phyloP scores from a whole-genome alignment of 37 sponge, comb jelly and placozoan species.

The Axinella damicornis region DNA sequence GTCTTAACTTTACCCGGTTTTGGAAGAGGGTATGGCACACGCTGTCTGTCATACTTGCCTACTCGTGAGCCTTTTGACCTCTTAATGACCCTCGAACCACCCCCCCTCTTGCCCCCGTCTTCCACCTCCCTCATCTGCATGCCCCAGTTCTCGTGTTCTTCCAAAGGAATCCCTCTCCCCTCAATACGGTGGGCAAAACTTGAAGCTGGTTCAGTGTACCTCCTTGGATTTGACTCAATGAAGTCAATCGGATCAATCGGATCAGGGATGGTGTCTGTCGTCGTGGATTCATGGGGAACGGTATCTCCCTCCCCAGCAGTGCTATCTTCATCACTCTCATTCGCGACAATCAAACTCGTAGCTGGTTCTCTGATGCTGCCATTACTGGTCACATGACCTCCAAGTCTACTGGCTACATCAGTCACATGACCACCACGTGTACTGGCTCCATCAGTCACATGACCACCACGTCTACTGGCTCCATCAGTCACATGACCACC shows the following conservation, averaged over 20 bases:
- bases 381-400: too few relatives aligned
- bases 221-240: conserved; percentile 33
- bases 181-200: not conserved
- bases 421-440: not conserved
- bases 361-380: too few relatives aligned
- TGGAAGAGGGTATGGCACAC: conserved; percentile 38
- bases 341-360: not conserved
- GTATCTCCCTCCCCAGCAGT: conserved; percentile 43
- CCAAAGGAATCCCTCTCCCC: not conserved
- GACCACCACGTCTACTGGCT: too few relatives aligned
- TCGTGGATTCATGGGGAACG: conserved; percentile 35
- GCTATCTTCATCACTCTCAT: conserved; percentile 34
- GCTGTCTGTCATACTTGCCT: conserved; percentile 6
- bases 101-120: too few relatives aligned
- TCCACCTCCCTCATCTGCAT: too few relatives aligned
- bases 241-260: conserved; percentile 33
- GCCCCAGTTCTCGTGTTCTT: conserved; percentile 23
- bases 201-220: not conserved
- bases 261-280: conserved; percentile 33
- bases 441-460: too few relatives aligned
- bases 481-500: too few relatives aligned
- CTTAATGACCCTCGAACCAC: conserved; percentile 9
- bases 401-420: too few relatives aligned
- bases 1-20: conserved; percentile 10
- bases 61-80: conserved; percentile 19